Evolutionary conservation across 2,113 vertebrate species (phyloP).

Genomic region (Egretta garzetta): DNA sequence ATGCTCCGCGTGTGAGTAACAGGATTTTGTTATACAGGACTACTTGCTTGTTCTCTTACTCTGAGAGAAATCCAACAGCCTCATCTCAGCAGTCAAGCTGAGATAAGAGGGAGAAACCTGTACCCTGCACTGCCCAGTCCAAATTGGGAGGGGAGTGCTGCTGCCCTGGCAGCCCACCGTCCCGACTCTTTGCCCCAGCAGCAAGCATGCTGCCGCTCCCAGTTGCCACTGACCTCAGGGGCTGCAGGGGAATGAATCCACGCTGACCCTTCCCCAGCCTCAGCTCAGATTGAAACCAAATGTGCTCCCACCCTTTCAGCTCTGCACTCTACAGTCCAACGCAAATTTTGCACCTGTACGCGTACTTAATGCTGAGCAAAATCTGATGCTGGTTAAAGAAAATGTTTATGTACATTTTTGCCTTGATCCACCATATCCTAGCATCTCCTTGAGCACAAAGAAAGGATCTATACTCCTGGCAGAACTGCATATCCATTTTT

Average conservation of each 20-base stretch:
- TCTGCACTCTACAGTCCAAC: rapidly evolving
- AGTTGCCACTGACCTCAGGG: rapidly evolving
- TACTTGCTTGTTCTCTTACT: not conserved
- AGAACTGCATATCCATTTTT: not conserved
- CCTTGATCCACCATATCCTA: not conserved
- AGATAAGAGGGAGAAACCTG: not conserved
- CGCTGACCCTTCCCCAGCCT: not conserved
- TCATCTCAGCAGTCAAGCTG: not conserved
- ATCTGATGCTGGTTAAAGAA: not conserved
- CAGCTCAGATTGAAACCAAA: not conserved
- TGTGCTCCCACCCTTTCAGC: not conserved
- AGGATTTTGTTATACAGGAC: not conserved
- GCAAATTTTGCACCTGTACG: not conserved
- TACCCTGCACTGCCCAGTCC: not conserved
- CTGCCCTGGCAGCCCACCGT: rapidly evolving
- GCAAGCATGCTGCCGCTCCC: too few species aligned
- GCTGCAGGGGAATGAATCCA: rapidly evolving
- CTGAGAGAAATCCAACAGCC: not conserved
- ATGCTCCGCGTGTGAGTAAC: not conserved
- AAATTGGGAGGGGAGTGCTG: too few species aligned
- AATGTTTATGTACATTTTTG: not conserved
- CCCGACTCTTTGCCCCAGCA: rapidly evolving
- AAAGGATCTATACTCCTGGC: not conserved
- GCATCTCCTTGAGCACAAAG: not conserved
- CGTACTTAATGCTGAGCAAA: not conserved